phyloP scores from a whole-genome alignment of 2,113 vertebrate genomes.

The Sclerurus mexicanus region DNA sequence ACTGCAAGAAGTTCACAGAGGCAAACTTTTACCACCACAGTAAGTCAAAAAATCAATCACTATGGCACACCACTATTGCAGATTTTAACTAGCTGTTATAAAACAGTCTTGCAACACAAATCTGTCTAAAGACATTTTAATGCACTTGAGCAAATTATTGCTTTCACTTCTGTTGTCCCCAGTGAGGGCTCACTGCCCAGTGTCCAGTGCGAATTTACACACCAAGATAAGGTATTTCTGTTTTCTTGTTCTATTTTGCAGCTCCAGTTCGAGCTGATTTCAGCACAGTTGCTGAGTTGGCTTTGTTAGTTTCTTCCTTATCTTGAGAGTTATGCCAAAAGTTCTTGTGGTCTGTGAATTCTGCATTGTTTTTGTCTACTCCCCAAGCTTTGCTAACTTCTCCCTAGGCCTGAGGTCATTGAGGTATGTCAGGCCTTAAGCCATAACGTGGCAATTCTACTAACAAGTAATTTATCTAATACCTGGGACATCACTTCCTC shows the following conservation, averaged over 20 bases:
- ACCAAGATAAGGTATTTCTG: too few relatives aligned
- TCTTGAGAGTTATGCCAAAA: background rate
- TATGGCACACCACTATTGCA: rapidly evolving
- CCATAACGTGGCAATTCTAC: background rate
- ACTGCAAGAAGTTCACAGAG: background rate
- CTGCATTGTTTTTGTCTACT: background rate
- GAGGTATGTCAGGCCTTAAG: background rate
- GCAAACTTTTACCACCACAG: background rate
- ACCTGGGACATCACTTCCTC: background rate
- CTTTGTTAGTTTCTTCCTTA: background rate
- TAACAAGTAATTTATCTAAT: background rate
- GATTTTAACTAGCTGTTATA: background rate
- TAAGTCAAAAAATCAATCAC: background rate
- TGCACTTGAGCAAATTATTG: background rate
- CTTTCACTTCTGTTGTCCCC: background rate
- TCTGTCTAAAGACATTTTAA: background rate
- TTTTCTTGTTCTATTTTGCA: background rate
- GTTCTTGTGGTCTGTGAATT: background rate
- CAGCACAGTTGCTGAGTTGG: background rate
- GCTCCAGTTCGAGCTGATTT: background rate
- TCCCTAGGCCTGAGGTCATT: background rate
- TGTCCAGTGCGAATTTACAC: rapidly evolving
- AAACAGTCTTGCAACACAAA: background rate
- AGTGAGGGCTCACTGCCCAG: background rate
- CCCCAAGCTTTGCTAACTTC: background rate